phyloP scores from a whole-genome alignment of 2,888 invertebrate genomes.

The Sphaeridia pumilis region DNA sequence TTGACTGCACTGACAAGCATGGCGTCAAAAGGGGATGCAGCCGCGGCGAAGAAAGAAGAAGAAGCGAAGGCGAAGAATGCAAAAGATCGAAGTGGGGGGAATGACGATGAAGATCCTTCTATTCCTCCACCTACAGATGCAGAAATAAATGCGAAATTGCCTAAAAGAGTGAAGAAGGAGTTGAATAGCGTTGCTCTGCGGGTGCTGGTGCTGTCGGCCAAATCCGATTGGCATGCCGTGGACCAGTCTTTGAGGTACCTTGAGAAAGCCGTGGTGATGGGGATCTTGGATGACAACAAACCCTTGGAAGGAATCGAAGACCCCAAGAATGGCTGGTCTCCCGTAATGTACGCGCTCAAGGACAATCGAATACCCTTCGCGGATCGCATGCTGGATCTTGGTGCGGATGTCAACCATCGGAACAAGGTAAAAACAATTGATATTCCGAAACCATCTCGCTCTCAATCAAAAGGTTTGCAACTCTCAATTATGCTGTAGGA shows the following conservation, averaged over 20 bases:
- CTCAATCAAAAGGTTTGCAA: no score
- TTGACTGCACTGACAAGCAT: slow-evolving; percentile 44
- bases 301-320: slow-evolving; percentile 71
- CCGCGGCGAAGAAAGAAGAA: background rate
- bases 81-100: no score
- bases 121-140: slow-evolving; percentile 8
- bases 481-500: slow-evolving; percentile 69
- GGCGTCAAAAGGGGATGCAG: background rate
- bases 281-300: slow-evolving; percentile 55
- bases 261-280: slow-evolving; percentile 60
- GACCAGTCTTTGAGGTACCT: slow-evolving; percentile 75
- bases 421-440: slow-evolving; percentile 93
- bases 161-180: slow-evolving; percentile 6
- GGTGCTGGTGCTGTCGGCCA: slow-evolving; percentile 63
- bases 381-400: slow-evolving; percentile 83
- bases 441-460: no score
- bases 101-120: slow-evolving; percentile 9
- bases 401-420: slow-evolving; percentile 78
- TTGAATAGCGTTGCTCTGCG: slow-evolving; percentile 44
- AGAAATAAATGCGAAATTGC: slow-evolving; percentile 7
- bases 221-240: slow-evolving; percentile 82
- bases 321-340: slow-evolving; percentile 86
- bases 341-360: slow-evolving; percentile 90
- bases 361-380: slow-evolving; percentile 84
- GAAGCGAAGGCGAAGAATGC: no score